A percentile compares a stretch with the other conserved stretches of the same genome.
Evolutionary conservation across 2,113 vertebrate species (phyloP).

Genomic region (Anhinga anhinga): DNA sequence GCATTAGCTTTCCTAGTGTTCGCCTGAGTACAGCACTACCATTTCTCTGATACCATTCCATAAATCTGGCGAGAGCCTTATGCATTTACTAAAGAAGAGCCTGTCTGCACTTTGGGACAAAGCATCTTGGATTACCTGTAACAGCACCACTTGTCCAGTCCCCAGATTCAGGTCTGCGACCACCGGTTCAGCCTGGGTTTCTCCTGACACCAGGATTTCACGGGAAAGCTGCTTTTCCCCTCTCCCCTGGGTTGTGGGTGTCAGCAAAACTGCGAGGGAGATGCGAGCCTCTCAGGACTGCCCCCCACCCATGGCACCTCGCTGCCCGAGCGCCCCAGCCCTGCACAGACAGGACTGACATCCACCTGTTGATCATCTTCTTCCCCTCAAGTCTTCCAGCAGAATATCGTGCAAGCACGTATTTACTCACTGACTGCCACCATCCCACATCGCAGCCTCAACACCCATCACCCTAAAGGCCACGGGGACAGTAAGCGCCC

Average conservation of each 20-base stretch:
- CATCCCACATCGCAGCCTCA: rapidly evolving
- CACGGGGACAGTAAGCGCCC: rapidly evolving
- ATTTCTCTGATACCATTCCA: neutral
- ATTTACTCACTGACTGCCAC: neutral
- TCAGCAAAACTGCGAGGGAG: neutral
- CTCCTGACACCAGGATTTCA: neutral
- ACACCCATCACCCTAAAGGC: neutral
- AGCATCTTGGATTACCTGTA: rapidly evolving
- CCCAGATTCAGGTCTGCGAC: neutral
- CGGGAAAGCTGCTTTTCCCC: neutral
- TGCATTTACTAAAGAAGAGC: neutral
- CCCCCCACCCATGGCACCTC: rapidly evolving
- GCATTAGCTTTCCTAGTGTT: neutral
- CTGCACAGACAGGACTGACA: rapidly evolving
- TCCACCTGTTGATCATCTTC: rapidly evolving
- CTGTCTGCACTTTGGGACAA: neutral
- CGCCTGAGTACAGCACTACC: neutral
- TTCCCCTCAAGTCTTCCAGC: neutral
- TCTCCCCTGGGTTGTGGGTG: too few relatives aligned
- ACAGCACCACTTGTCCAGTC: rapidly evolving
- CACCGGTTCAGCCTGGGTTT: neutral
- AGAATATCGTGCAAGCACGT: rapidly evolving
- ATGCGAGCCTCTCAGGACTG: rapidly evolving
- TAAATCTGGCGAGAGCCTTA: neutral
- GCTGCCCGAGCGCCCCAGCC: neutral